Evolutionary conservation across 1,140 invertebrate species (phyloP), one percentile per base, ranked within the genome.

Genomic region (Halotydeus destructor): DNA sequence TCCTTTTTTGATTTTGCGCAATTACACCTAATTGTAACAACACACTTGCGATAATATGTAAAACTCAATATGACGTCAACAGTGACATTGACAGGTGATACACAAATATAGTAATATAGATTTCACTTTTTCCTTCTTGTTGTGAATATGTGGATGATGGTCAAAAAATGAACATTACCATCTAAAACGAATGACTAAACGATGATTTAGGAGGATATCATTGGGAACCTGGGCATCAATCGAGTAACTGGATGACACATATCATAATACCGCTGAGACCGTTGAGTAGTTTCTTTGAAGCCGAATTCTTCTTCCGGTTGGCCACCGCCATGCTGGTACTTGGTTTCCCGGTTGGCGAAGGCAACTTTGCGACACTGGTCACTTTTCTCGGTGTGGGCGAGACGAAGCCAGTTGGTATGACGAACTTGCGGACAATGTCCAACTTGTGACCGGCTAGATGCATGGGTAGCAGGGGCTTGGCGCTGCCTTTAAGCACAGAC

Each of bases 231-330:
- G n/a, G n/a, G n/a, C n/a, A 16, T 48, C 22, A 51, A 36, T 51
- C 50, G 1, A 51, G 43, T 1, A 51, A 26, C 27, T 44, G 40
- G 16, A 51, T 51, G 9, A 46, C 48, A 34, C 43, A 51, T 8
- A 51, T 41, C 24, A 51, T 40, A 16, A 51, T 31, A 41, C 49
- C 48, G 3, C 48, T 48, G n/a, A 51, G 25, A 35, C 50, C 50
- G 19, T 49, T 49, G 2, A 51, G 32, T 4, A 51, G 18, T 24
- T 49, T 51, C 23, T 49, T 49, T 2, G 45, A 43, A 26, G 41
- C 42, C 9, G 47, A 47, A 16, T 49, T 49, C 22, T 51, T 51
- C 41, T 51, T 49, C 14, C 40, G 26, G 14, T 37, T 37, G 26
- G 4, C 4, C 31, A 5, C 19, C 4, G 31, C 19, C 31, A 33